Base-by-base conservation (phyloP, 2,113 vertebrate genomes). In the Peromyscus maniculatus region DNA sequence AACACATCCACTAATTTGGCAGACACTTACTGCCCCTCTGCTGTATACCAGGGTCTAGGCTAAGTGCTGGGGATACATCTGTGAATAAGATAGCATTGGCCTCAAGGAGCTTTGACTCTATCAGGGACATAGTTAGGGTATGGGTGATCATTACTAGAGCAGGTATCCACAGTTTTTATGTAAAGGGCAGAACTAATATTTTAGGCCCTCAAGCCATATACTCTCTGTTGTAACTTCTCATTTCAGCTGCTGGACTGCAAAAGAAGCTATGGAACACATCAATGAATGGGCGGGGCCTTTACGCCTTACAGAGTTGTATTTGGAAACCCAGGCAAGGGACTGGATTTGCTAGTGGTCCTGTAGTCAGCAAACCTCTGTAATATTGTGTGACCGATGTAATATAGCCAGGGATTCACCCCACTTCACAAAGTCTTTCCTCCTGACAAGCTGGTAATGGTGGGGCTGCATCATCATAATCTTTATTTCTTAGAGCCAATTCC, bases 181-280 rank as follows among this genome's bases (percentile, higher is more conserved):
- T 84, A 80, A 91, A 95, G 75, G 12, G 43, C 46, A 79, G 31
- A 22, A 43, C 64, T 69, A 75, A 79, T 93, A 91, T 87, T 95
- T 89, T 16, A 90, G 90, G 69, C 22, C 83, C n/a, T 13, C 7
- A 59, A 43, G 57, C 64, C 59, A 64, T 49, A 57, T 22, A 36
- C 46, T 92, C 46, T 92, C 74, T 75, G 33, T 79, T 52, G 7
- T 67, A 97, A 67, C 67, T 33, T 49, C 36, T 93, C 67, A 90
- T 1, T 9, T 75, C 19, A 66, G 62, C 43, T 77, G 15, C 26
- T 74, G 52, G 33, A 33, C 33, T 24, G 5, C 64, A n/a, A 77
- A 80, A 86, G 59, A 26, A 62, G 75, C 46, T 26, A 87, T 16
- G 33, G n/a, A 36, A 62, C 71, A 86, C n/a, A 33, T 22, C 75